A percentile compares a stretch with the other conserved stretches of the same genome.
phyloP scores from a whole-genome alignment of 2,888 invertebrate genomes.

The Apamea epomidion region DNA sequence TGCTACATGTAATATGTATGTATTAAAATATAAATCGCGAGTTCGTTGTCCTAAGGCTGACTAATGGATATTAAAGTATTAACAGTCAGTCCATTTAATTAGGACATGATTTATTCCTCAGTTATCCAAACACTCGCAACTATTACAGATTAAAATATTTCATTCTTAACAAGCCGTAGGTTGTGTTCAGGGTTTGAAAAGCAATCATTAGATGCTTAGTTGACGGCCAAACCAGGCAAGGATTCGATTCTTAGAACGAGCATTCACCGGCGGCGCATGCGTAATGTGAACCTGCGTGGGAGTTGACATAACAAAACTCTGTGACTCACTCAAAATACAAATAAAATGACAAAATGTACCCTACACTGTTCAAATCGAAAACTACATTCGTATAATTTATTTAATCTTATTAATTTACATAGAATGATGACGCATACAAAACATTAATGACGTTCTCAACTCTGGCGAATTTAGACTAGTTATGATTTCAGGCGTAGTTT shows the following conservation, averaged over 20 bases:
- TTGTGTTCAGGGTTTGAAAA: neutral
- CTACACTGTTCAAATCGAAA: conserved; percentile 13
- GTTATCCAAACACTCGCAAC: neutral
- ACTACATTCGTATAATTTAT: conserved; percentile 8
- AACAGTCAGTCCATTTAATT: conserved; percentile 22
- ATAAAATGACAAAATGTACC: conserved; percentile 33
- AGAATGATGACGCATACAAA: conserved; percentile 23
- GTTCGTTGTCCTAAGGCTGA: conserved; percentile 37
- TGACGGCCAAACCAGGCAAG: conserved; percentile 60
- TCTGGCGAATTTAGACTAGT: conserved; percentile 17
- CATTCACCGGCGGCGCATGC: conserved; percentile 69
- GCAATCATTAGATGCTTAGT: conserved; percentile 9
- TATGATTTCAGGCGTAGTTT: conserved; percentile 40
- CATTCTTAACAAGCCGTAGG: neutral
- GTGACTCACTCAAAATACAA: conserved; percentile 62
- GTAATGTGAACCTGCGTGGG: conserved; percentile 75
- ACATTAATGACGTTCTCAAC: conserved; percentile 7
- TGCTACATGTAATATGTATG: conserved; percentile 1
- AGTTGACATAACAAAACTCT: conserved; percentile 66
- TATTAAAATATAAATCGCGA: conserved; percentile 23
- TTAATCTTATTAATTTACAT: conserved; percentile 15
- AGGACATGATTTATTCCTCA: neutral
- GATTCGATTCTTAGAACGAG: conserved; percentile 63
- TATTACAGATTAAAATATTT: neutral
- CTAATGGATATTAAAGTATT: conserved; percentile 6